A percentile compares a stretch with the other conserved stretches of the same genome.
phyloP scores from a whole-genome alignment of 2,888 invertebrate genomes.

The Drosophila mimica region DNA sequence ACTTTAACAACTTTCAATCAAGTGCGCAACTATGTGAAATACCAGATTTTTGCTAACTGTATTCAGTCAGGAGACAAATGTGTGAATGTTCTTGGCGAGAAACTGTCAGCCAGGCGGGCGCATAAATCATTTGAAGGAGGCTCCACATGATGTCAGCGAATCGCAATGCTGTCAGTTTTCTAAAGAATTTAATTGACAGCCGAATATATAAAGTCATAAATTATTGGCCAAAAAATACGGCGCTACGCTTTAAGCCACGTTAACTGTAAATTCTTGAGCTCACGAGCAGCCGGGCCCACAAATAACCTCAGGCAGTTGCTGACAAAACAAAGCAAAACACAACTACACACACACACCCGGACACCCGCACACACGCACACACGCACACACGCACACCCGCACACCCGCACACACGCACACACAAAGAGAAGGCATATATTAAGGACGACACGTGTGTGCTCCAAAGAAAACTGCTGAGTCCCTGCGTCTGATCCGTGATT shows the following conservation, averaged over 20 bases:
- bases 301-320: slow-evolving; percentile 24
- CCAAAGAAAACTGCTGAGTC: slow-evolving; percentile 48
- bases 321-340: slow-evolving; percentile 16
- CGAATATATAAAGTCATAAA: slow-evolving; percentile 75
- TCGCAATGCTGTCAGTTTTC: slow-evolving; percentile 67
- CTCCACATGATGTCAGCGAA: slow-evolving; percentile 52
- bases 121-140: slow-evolving; percentile 70
- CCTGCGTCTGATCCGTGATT: slow-evolving; percentile 38
- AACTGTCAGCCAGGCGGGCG: slow-evolving; percentile 60
- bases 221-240: slow-evolving; percentile 48
- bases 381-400: neutral
- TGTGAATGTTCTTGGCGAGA: slow-evolving; percentile 41
- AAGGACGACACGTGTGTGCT: slow-evolving; percentile 43
- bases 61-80: neutral
- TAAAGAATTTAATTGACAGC: slow-evolving; percentile 78
- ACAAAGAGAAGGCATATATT: neutral
- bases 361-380: neutral
- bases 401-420: neutral
- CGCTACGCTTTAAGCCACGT: slow-evolving; percentile 20
- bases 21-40: neutral
- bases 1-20: neutral
- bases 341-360: slow-evolving; percentile 6
- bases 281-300: slow-evolving; percentile 1
- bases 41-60: neutral
- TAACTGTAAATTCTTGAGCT: slow-evolving; percentile 50